Percentiles rank a stretch among this genome's conserved stretches.
These are phyloP conservation scores for Paracanthobrama guichenoti DNA, from an alignment of 2,113 vertebrate genomes.

Conservation along the genomic window DNA sequence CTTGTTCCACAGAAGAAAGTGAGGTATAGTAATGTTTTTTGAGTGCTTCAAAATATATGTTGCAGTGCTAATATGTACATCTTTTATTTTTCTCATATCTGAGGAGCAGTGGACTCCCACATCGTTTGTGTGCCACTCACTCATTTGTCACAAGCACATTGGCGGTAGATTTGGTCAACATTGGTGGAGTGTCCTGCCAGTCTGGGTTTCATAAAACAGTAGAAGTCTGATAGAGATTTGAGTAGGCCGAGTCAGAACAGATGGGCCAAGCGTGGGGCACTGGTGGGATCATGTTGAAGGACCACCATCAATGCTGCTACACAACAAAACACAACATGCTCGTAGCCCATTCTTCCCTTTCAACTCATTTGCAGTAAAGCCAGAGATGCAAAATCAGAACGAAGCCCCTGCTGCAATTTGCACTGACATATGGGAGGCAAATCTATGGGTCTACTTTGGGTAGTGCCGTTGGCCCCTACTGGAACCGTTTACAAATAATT, in stretches of 20 bases:
- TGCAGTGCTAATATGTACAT: not conserved
- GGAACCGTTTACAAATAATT: constrained; percentile 79
- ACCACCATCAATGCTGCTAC: constrained; percentile 77
- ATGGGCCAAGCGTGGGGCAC: constrained; percentile 72
- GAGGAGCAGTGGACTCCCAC: not conserved
- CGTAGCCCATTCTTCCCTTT: constrained; percentile 64
- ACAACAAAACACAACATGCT: constrained; percentile 72
- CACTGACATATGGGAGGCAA: constrained; percentile 69
- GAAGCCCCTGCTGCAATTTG: constrained; percentile 70
- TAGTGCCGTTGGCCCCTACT: constrained; percentile 63
- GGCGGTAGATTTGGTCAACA: not conserved
- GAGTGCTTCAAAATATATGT: not conserved
- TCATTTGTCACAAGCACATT: constrained; percentile 40
- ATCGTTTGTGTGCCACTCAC: constrained; percentile 23
- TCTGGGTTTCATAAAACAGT: constrained; percentile 64
- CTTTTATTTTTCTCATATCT: not conserved
- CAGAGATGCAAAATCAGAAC: constrained; percentile 67
- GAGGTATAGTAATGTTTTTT: not conserved
- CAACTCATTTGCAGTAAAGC: constrained; percentile 71
- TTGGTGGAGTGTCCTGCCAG: constrained; percentile 45
- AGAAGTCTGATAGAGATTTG: constrained; percentile 67
- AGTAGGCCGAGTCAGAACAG: constrained; percentile 74
- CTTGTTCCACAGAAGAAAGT: not conserved
- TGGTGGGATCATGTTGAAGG: constrained; percentile 68
- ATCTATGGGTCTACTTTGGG: constrained; percentile 66